A percentile compares a stretch with the other conserved stretches of the same genome.
These are phyloP conservation scores for Pocota personata DNA, from an alignment of 2,888 invertebrate species.

Conservation along the genomic window DNA sequence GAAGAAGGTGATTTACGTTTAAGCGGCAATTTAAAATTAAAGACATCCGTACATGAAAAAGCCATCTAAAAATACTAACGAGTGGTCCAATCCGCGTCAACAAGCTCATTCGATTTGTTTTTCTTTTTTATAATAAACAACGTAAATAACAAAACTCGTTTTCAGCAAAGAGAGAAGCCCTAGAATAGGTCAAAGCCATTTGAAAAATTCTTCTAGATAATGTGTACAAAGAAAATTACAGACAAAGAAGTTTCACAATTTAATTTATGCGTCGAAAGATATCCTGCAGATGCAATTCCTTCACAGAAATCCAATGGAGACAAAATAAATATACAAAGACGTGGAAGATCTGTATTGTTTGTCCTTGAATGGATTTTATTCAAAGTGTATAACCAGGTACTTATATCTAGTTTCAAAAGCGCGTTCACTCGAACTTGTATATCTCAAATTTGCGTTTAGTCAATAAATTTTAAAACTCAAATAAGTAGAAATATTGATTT, in stretches of 20 bases:
- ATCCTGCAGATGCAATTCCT: not conserved
- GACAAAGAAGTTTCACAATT: conserved; percentile 22
- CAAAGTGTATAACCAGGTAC: too few species aligned
- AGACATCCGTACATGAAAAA: too few species aligned
- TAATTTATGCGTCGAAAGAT: conserved; percentile 7
- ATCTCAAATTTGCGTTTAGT: too few species aligned
- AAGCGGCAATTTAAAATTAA: too few species aligned
- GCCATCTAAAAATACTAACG: too few species aligned
- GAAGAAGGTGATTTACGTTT: too few species aligned
- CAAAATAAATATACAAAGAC: not conserved
- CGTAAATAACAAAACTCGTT: conserved; percentile 2
- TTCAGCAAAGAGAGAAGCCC: not conserved
- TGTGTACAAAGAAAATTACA: conserved; percentile 30
- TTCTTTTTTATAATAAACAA: not conserved
- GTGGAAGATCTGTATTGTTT: not conserved
- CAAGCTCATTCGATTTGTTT: too few species aligned
- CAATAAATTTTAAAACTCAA: too few species aligned
- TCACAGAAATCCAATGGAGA: not conserved
- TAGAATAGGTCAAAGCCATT: conserved; percentile 9
- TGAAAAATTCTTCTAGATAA: not conserved
- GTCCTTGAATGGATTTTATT: not conserved
- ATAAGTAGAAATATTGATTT: too few species aligned
- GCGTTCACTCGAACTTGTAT: too few species aligned
- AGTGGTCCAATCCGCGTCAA: too few species aligned
- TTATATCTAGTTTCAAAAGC: too few species aligned